A percentile compares a stretch with the other conserved stretches of the same genome.
phyloP scores from a whole-genome alignment of 2,113 vertebrate genomes.

The Pongo abelii region DNA sequence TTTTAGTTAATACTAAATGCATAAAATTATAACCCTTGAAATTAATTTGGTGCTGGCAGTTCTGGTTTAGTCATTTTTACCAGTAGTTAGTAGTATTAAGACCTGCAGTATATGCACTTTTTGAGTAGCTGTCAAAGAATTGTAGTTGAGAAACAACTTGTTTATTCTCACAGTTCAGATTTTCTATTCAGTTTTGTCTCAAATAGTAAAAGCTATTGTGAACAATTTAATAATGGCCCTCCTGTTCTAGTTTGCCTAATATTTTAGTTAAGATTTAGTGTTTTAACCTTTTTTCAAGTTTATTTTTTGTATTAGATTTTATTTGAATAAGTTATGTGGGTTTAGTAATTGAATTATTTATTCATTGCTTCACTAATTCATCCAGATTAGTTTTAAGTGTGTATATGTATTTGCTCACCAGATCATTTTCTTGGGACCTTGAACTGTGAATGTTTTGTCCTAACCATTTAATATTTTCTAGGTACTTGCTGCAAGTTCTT shows the following conservation, averaged over 20 bases:
- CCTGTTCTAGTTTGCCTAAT: not conserved
- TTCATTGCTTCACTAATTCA: constrained; percentile 3
- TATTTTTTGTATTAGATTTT: constrained; percentile 39
- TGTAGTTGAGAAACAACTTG: constrained; percentile 16
- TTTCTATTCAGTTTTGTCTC: constrained; percentile 9
- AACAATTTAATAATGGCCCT: constrained; percentile 23
- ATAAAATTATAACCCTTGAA: constrained; percentile 33
- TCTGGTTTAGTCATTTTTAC: constrained; percentile 40
- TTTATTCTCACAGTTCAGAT: not conserved
- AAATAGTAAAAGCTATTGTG: not conserved
- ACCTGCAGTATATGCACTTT: not conserved
- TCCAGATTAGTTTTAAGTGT: constrained; percentile 17
- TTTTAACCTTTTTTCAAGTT: constrained; percentile 23
- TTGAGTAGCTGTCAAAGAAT: not conserved
- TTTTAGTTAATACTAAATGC: not conserved
- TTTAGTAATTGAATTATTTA: constrained; percentile 23
- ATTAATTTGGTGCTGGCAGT: not conserved
- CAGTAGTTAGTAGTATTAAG: constrained; percentile 24
- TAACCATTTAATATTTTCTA: constrained; percentile 39
- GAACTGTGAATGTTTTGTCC: constrained; percentile 25
- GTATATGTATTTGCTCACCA: constrained; percentile 7
- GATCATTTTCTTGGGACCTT: constrained; percentile 49
- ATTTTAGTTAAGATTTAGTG: constrained; percentile 11
- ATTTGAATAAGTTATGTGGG: not conserved
- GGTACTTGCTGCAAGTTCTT: not conserved